Conservation (phyloP, 2,888 invertebrate species). For the Acleris cristana region DNA sequence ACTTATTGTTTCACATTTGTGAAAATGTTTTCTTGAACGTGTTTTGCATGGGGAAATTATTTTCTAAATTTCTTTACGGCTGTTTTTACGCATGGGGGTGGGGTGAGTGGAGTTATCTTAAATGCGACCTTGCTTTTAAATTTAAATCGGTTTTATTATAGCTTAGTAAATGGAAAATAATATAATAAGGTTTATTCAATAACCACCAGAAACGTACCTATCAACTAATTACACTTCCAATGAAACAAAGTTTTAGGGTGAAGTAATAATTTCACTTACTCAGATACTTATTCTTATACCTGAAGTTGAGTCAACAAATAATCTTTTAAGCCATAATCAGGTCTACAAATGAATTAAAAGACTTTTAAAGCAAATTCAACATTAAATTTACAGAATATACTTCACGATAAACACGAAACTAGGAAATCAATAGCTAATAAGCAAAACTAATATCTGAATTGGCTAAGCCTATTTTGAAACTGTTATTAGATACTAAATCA, state of each 20-base stretch:
- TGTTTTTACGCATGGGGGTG: conserved; percentile 8
- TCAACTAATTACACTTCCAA: conserved; percentile 16
- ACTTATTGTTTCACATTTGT: conserved; percentile 75
- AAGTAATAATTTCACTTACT: not conserved
- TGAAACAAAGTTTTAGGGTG: conserved; percentile 13
- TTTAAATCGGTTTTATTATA: not conserved
- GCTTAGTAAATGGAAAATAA: not conserved
- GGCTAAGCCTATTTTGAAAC: conserved; percentile 21
- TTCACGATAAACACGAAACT: too few relatives aligned
- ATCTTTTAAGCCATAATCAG: too few relatives aligned
- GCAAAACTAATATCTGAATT: conserved; percentile 10
- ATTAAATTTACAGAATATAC: too few relatives aligned
- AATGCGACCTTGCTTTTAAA: conserved; percentile 10
- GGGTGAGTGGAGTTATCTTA: not conserved
- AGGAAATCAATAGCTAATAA: not conserved
- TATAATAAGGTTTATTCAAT: not conserved
- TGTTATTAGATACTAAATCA: conserved; percentile 25
- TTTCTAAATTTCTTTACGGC: conserved; percentile 39
- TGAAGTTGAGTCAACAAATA: too few relatives aligned
- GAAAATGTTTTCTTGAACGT: conserved; percentile 63
- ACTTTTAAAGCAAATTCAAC: too few relatives aligned
- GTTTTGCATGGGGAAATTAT: conserved; percentile 62
- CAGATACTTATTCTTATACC: too few relatives aligned
- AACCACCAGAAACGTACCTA: not conserved
- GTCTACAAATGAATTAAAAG: too few relatives aligned